Conservation (phyloP, 2,113 vertebrate species). For the Antidorcas marsupialis region DNA sequence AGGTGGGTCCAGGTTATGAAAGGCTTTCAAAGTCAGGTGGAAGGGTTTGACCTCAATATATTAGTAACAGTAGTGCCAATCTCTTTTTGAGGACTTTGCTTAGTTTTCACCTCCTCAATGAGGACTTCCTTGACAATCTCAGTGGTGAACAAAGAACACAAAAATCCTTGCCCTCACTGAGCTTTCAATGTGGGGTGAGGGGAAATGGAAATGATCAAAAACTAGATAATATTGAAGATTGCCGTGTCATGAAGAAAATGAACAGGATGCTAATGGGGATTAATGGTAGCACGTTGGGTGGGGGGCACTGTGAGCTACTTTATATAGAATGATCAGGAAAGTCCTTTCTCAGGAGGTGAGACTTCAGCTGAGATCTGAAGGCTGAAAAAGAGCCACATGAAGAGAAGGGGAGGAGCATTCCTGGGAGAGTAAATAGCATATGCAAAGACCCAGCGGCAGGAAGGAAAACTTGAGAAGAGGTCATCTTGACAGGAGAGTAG, state of each 20-base stretch:
- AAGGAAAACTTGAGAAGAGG: conserved; percentile 19
- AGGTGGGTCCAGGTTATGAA: not conserved
- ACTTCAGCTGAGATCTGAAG: not conserved
- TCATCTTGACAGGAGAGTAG: conserved; percentile 21
- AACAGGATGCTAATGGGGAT: not conserved
- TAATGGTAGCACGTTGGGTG: not conserved
- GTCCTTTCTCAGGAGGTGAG: not conserved
- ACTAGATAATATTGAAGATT: not conserved
- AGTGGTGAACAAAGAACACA: not conserved
- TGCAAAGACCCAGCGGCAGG: not conserved
- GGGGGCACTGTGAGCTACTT: not conserved
- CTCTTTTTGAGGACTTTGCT: not conserved
- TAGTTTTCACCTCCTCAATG: not conserved
- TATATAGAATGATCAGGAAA: not conserved
- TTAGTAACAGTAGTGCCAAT: not conserved
- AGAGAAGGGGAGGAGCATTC: not conserved
- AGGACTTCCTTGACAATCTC: not conserved
- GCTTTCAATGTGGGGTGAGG: not conserved
- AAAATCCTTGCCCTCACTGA: not conserved
- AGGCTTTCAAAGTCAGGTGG: not conserved
- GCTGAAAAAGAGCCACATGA: not conserved
- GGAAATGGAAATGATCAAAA: not conserved
- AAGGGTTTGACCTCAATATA: not conserved
- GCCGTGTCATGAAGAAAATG: not conserved
- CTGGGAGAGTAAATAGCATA: not conserved